A percentile compares a stretch with the other conserved stretches of the same genome.
Conservation (phyloP, 1,140 invertebrate genomes). For the Nebria ingens region DNA sequence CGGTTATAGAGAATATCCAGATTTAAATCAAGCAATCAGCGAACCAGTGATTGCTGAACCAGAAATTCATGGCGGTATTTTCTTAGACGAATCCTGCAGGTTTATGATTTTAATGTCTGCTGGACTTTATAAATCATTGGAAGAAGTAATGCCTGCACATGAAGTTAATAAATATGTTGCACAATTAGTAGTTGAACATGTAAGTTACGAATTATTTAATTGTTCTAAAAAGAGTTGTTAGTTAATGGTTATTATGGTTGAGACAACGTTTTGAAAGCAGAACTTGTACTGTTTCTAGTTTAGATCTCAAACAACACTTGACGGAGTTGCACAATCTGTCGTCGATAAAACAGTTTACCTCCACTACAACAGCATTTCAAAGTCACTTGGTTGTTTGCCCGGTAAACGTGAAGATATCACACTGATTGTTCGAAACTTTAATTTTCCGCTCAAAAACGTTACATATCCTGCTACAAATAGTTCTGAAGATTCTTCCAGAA, state of each 20-base stretch:
- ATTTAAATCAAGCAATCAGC: conserved; percentile 48
- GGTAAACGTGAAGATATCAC: conserved; percentile 69
- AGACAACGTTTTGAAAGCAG: neutral
- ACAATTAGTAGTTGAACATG: conserved; percentile 66
- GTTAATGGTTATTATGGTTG: neutral
- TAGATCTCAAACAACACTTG: conserved; percentile 64
- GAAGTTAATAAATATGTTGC: conserved; percentile 73
- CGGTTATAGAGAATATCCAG: conserved; percentile 73
- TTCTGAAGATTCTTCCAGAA: conserved; percentile 18
- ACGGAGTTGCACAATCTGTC: conserved; percentile 75
- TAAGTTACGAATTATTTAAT: conserved; percentile 27
- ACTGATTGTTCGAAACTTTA: conserved; percentile 77
- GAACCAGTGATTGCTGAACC: conserved; percentile 79
- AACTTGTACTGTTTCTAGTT: conserved; percentile 50
- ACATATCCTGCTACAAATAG: conserved; percentile 35
- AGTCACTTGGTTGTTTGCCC: conserved; percentile 4
- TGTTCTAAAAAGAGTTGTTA: conserved; percentile 8
- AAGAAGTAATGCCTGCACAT: conserved; percentile 67
- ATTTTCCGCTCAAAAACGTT: conserved; percentile 61
- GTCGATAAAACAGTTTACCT: conserved; percentile 75
- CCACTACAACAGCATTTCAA: conserved; percentile 52
- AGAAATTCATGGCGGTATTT: conserved; percentile 68
- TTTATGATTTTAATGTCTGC: conserved; percentile 80
- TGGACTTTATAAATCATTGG: conserved; percentile 72
- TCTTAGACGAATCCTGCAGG: conserved; percentile 68